phyloP scores from a whole-genome alignment of 2,888 invertebrate species.

The Folsomia manolachei region DNA sequence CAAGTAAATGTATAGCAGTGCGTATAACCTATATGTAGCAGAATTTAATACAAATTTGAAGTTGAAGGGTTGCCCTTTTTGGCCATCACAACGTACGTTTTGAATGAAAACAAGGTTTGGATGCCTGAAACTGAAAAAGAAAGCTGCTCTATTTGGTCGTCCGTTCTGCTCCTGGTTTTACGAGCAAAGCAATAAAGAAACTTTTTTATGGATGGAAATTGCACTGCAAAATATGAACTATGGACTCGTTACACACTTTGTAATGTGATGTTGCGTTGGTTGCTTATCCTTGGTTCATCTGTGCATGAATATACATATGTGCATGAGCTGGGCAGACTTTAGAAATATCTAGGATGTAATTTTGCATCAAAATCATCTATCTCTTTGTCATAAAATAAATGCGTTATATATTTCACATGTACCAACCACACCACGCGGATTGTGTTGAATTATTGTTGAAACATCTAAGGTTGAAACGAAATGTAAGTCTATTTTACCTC shows the following conservation, averaged over 20 bases:
- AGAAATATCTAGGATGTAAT: background rate
- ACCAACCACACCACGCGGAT: background rate
- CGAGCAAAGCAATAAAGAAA: slow-evolving; percentile 2
- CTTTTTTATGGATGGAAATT: slow-evolving; percentile 1
- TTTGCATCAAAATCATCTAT: slow-evolving; percentile 3
- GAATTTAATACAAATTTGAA: background rate
- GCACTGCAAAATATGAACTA: slow-evolving; percentile 10
- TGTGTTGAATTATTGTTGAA: no score
- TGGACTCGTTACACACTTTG: slow-evolving; percentile 6
- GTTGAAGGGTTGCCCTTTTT: background rate
- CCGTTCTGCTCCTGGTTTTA: background rate
- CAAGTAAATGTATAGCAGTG: background rate
- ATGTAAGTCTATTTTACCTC: no score
- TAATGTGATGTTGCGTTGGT: background rate
- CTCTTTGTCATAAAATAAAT: background rate
- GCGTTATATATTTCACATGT: background rate
- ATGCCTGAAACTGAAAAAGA: background rate
- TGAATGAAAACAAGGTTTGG: background rate
- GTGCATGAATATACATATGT: no score
- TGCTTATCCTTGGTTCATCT: background rate
- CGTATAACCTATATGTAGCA: background rate
- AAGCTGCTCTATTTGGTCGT: no score
- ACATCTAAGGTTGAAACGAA: no score
- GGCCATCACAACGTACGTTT: background rate
- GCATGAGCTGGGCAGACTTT: no score